phyloP scores from a whole-genome alignment of 2,113 vertebrate species.

The Otis tarda region DNA sequence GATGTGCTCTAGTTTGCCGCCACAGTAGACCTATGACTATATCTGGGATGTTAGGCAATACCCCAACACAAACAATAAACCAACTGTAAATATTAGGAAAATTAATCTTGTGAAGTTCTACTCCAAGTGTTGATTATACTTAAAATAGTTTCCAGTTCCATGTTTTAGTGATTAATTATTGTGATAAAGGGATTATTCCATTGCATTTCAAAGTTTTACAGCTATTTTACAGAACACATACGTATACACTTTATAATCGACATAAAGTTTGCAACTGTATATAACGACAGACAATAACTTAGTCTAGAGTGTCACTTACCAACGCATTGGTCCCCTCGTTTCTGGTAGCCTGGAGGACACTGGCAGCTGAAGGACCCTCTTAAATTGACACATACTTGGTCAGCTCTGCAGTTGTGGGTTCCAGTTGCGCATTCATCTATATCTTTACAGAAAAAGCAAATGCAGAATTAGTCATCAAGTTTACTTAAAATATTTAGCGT shows the following conservation, averaged over 20 bases:
- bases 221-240: neutral
- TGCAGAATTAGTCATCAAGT: neutral
- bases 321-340: constrained; percentile 87
- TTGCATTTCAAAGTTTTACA: neutral
- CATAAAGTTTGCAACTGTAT: neutral
- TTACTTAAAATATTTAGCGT: neutral
- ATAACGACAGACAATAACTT: neutral
- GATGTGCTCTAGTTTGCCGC: neutral
- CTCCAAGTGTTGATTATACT: neutral
- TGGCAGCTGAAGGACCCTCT: constrained; percentile 91
- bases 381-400: constrained; percentile 90
- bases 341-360: constrained; percentile 88
- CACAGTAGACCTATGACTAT: neutral
- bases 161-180: neutral
- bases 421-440: constrained; percentile 90
- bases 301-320: constrained; percentile 76
- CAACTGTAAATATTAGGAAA: neutral
- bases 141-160: neutral
- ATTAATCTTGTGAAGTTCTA: neutral
- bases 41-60: neutral
- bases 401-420: constrained; percentile 84
- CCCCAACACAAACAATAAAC: neutral
- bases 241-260: neutral
- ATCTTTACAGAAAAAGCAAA: constrained; percentile 75
- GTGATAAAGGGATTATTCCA: neutral